phyloP scores from a whole-genome alignment of 2,113 vertebrate genomes.

The Dasyprocta punctata region DNA sequence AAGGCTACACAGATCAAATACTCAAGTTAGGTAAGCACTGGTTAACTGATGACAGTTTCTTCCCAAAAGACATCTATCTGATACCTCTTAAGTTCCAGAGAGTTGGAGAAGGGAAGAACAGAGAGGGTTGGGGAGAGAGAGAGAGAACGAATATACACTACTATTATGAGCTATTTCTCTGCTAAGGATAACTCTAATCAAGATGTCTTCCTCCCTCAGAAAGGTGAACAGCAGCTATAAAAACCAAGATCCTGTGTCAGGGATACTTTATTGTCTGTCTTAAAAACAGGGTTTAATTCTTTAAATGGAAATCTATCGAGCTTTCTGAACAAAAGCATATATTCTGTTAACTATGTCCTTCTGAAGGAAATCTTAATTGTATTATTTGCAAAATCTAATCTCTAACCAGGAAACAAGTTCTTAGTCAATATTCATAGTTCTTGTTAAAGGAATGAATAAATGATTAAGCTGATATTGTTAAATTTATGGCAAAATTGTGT shows the following conservation, averaged over 20 bases:
- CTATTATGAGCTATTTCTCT: not conserved
- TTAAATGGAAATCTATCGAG: slow-evolving; percentile 6
- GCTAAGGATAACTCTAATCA: not conserved
- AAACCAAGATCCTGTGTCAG: not conserved
- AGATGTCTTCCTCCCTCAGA: not conserved
- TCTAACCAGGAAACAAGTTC: slow-evolving; percentile 8
- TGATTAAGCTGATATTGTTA: slow-evolving; percentile 37
- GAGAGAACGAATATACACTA: not conserved
- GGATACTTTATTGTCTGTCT: not conserved
- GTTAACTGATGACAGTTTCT: not conserved
- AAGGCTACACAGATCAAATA: not conserved
- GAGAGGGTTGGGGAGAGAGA: too few species aligned
- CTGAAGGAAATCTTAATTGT: not conserved
- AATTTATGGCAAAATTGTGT: slow-evolving; percentile 37
- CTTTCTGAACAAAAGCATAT: not conserved
- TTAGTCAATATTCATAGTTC: not conserved
- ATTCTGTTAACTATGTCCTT: slow-evolving; percentile 10
- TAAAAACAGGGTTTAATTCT: not conserved
- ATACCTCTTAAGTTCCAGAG: not conserved
- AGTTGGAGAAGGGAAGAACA: not conserved
- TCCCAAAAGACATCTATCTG: not conserved
- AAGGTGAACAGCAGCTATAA: not conserved
- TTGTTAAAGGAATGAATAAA: slow-evolving; percentile 31
- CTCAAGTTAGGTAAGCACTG: not conserved
- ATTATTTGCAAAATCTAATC: slow-evolving; percentile 49